A percentile compares a stretch with the other conserved stretches of the same genome.
Evolutionary conservation across 2,888 invertebrate genomes (phyloP).

Genomic region (Caenorhabditis sp.): DNA sequence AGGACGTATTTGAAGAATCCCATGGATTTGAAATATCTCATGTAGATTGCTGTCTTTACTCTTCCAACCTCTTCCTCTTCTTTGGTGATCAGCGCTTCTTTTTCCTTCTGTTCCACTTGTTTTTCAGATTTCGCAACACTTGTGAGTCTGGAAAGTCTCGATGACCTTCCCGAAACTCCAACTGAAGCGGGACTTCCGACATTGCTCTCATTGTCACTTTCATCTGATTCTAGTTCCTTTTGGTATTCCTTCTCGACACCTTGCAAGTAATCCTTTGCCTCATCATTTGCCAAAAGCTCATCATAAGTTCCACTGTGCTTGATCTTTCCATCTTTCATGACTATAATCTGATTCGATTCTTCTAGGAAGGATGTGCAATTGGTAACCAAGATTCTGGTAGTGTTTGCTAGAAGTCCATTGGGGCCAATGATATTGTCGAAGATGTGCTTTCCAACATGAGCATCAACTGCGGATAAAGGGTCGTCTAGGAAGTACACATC

Average conservation of each 20-base stretch:
- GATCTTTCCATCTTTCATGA: conserved; percentile 86
- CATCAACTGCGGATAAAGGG: conserved; percentile 95
- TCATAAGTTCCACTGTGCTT: conserved; percentile 73
- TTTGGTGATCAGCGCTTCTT: conserved; percentile 72
- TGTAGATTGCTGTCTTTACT: conserved; percentile 78
- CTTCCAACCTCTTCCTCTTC: conserved; percentile 79
- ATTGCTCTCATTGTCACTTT: conserved; percentile 38
- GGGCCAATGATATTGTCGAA: conserved; percentile 81
- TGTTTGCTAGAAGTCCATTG: conserved; percentile 77
- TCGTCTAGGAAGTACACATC: conserved; percentile 96
- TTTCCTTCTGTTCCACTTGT: conserved; percentile 22
- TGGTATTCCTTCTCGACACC: conserved; percentile 59
- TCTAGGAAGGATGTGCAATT: conserved; percentile 96
- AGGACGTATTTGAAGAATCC: conserved; percentile 73
- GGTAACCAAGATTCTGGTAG: conserved; percentile 94
- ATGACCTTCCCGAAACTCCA: conserved; percentile 21
- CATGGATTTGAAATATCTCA: conserved; percentile 79
- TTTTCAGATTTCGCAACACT: not conserved
- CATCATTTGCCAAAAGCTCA: conserved; percentile 59
- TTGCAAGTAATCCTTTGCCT: conserved; percentile 64
- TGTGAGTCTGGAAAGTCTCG: conserved; percentile 1
- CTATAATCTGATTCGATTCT: conserved; percentile 93
- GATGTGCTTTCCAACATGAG: conserved; percentile 96
- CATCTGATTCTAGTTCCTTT: conserved; percentile 42
- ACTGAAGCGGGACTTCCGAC: conserved; percentile 23